Evolutionary conservation across 2,888 invertebrate species (phyloP), one percentile per base, ranked within the genome.

Genomic region (Nasonovia ribisnigri): DNA sequence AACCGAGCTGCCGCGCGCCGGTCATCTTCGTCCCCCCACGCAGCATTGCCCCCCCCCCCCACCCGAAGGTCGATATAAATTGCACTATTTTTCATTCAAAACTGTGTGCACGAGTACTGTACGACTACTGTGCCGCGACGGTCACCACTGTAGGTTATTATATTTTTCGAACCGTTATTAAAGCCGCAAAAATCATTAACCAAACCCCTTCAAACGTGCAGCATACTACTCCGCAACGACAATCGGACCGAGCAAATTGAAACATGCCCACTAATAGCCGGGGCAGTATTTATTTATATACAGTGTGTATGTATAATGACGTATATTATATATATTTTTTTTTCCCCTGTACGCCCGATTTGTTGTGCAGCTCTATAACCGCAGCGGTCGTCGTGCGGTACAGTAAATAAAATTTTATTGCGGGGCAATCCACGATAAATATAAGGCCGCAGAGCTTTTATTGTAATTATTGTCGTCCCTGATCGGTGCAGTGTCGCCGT

Each of bases 351-450:
- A 67, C 43, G 46, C 60, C 51, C 90, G 90, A 90, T 90, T 90
- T 48, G 90, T 77, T 36, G 51, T 77, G 43, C 11, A 13, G 42
- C 42, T 26, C 84, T 54, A 90, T 51, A 51, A 51, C 51, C 16
- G 54, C 86, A 51, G 84, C 84, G 77, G 48, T 36, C n/a, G 88
- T 51, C 29, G 89, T 43, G 84, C 54, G 60, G 57, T 36, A 77
- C 8, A 90, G 89, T 93, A 93, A 93, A 93, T 93, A 93, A 43
- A 89, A 93, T 93, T 93, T 93, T 93, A 93, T 93, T 93, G 92
- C 88, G 1, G 77, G 43, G n/a, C 88, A 77, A 89, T 92, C 60
- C 90, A 42, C 90, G 89, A 93, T 93, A 90, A 54, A 90, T 88
- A 46, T 29, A n/a, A 88, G 77, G 54, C 92, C 54, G 36, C 26